Evolutionary conservation across 2,113 vertebrate species (phyloP).

Genomic region (Ceyx melanurus): DNA sequence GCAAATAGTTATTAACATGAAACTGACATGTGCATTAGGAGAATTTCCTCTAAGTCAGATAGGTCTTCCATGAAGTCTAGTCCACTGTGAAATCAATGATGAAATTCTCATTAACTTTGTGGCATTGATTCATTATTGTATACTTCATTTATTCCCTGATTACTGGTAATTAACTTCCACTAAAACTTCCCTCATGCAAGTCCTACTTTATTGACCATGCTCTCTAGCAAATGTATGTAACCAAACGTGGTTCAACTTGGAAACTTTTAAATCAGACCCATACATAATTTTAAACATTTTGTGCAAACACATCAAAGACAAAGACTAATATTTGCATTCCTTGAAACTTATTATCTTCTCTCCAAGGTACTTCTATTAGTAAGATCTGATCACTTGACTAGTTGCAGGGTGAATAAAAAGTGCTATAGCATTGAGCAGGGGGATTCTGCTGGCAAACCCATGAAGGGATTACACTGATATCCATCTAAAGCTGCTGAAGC

Average conservation of each 20-base stretch:
- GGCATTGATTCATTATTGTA: background rate
- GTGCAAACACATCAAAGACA: background rate
- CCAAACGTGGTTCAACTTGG: background rate
- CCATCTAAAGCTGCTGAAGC: constrained; percentile 39
- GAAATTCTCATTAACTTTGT: background rate
- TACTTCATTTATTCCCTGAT: background rate
- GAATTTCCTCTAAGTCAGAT: background rate
- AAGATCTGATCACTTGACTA: background rate
- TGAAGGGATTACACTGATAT: background rate
- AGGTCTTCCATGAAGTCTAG: background rate
- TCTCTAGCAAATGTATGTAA: background rate
- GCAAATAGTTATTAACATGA: background rate
- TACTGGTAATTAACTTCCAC: background rate
- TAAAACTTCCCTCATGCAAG: background rate
- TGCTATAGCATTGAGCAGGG: background rate
- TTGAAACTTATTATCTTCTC: background rate
- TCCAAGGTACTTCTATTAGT: background rate
- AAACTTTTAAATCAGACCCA: background rate
- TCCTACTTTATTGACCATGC: background rate
- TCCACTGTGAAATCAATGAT: background rate
- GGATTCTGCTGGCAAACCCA: background rate
- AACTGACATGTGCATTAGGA: background rate
- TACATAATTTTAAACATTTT: background rate
- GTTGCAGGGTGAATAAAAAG: background rate
- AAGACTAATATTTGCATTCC: background rate